Evolutionary conservation across 1,140 invertebrate species (phyloP).

Genomic region (Cotesia glomerata): DNA sequence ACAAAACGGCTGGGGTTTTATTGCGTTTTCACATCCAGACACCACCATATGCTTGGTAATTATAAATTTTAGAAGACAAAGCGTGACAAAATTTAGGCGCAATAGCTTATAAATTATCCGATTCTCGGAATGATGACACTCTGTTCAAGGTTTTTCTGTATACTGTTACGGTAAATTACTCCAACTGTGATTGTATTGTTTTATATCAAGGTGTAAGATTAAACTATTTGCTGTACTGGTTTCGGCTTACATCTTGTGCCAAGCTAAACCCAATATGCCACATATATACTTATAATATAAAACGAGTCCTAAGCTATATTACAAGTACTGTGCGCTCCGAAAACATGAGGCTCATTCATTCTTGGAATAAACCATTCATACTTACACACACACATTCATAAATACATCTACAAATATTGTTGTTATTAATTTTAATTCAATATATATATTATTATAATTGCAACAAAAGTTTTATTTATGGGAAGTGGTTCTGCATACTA

Average conservation of each 20-base stretch:
- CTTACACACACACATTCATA: not conserved
- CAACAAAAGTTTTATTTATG: not conserved
- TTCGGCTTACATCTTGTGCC: conserved; percentile 17
- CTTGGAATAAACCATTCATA: conserved; percentile 25
- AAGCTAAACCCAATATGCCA: not conserved
- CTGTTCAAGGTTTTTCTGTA: too few relatives aligned
- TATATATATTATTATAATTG: not conserved
- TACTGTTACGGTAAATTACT: too few relatives aligned
- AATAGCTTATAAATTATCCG: too few relatives aligned
- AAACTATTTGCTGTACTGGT: conserved; percentile 2
- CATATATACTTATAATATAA: too few relatives aligned
- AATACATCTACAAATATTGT: not conserved
- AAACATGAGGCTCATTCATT: conserved; percentile 29
- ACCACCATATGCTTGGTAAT: too few relatives aligned
- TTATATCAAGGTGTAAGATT: not conserved
- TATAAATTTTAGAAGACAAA: too few relatives aligned
- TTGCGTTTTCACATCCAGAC: too few relatives aligned
- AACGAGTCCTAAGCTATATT: not conserved
- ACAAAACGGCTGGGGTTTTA: too few relatives aligned
- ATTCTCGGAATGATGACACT: too few relatives aligned
- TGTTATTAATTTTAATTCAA: not conserved
- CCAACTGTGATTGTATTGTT: too few relatives aligned
- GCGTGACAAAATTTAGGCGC: too few relatives aligned
- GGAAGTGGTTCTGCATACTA: too few relatives aligned
- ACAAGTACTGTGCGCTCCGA: conserved; percentile 21